Evolutionary conservation across 2,113 vertebrate species (phyloP), one percentile per base, ranked within the genome.

Genomic region (Cacatua alba): DNA sequence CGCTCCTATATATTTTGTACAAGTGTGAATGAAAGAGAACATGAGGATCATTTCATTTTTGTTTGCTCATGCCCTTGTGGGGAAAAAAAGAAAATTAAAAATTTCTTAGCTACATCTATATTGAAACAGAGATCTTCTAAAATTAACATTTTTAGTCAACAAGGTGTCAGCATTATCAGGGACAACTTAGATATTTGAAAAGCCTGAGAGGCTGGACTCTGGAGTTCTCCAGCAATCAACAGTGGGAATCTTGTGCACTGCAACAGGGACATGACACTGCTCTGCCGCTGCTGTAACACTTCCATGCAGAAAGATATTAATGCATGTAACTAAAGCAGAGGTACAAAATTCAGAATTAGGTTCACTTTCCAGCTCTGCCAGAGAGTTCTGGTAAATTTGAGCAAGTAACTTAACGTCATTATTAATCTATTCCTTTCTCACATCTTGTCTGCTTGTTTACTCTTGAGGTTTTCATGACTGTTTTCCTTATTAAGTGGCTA

Each of bases 401-500:
- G 77, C 8, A 71, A 63, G 15, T 48, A 82, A 67, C 46, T 76
- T 67, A 16, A 53, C 82, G 46, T 53, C 4, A 67, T 86, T 87
- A 51, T 43, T 78, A 51, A 82, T 46, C 26, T 83, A 17, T 87
- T 86, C 25, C 16, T 88, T 88, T 88, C 64, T 81, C 60, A 31
- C 16, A 63, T 67, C 11, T 63, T 78, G 64, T 64, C 51, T 90
- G 10, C 16, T 85, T 88, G 33, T 64, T 95, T 80, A 81, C 62
- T 51, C 29, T 43, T 70, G 12, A 7, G 16, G 2, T 77, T 92
- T 90, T 83, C 60, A 75, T n/a, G 0, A 71, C 62, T 88, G 29
- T 84, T 72, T 83, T 88, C 62, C 44, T 79, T 62, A 78, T 35
- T 90, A 90, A 75, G 35, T 75, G 82, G 72, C 69, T 83, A 96